These are phyloP conservation scores for Muscidifurax raptorellus DNA, from an alignment of 1,140 invertebrate species.

Conservation along the genomic window DNA sequence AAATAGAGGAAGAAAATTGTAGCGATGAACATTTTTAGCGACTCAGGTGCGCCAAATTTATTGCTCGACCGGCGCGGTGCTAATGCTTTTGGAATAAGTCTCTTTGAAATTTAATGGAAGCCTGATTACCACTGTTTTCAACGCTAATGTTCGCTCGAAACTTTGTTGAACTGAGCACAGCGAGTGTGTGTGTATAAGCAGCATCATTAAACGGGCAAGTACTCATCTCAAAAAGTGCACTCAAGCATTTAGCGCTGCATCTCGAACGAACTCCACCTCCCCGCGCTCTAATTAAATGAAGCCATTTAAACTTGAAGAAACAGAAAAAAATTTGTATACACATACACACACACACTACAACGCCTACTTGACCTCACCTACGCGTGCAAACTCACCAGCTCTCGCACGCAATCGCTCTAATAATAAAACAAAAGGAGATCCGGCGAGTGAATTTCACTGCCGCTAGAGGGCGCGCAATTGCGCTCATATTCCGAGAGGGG, in stretches of 20 bases:
- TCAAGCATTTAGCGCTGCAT: neutral
- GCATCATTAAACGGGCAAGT: neutral
- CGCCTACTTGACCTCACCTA: neutral
- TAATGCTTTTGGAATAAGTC: neutral
- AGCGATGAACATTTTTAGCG: neutral
- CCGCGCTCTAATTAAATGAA: neutral
- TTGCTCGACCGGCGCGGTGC: too few species aligned
- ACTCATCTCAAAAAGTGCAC: neutral
- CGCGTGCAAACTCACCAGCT: neutral
- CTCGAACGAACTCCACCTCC: neutral
- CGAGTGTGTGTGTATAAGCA: neutral
- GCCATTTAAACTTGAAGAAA: neutral
- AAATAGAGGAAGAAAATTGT: neutral
- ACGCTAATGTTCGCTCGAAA: neutral
- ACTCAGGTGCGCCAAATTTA: neutral
- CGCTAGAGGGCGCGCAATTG: neutral
- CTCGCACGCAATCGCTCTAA: neutral
- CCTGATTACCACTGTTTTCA: too few species aligned
- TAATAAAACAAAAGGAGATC: neutral
- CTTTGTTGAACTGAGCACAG: too few species aligned
- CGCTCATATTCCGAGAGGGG: neutral
- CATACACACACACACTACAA: neutral
- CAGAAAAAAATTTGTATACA: neutral
- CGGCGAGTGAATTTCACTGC: neutral
- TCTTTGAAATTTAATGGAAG: too few species aligned